These are phyloP conservation scores for Rugalucina vietnamica DNA, from an alignment of 2,888 invertebrate species.

Conservation along the genomic window DNA sequence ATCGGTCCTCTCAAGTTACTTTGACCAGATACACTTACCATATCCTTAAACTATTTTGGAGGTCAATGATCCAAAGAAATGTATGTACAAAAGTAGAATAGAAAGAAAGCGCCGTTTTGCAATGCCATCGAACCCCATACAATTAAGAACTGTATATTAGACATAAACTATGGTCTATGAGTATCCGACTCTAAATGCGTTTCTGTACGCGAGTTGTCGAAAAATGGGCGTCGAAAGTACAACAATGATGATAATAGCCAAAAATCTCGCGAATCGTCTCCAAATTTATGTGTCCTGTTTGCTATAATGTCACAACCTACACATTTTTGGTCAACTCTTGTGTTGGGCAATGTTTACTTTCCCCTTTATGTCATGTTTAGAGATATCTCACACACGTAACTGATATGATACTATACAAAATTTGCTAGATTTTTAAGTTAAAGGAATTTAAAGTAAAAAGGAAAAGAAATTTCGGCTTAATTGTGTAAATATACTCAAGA, in stretches of 20 bases:
- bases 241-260: neutral
- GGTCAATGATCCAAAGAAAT: too few species aligned
- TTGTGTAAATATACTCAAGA: neutral
- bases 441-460: neutral
- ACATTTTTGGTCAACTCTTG: constrained; percentile 1
- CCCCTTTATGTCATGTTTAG: too few species aligned
- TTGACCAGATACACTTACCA: too few species aligned
- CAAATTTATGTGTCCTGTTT: neutral
- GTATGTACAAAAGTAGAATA: too few species aligned
- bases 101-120: too few species aligned
- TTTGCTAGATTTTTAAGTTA: neutral
- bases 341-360: neutral
- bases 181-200: neutral
- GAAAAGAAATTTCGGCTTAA: neutral
- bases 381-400: too few species aligned
- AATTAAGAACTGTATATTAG: too few species aligned
- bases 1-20: too few species aligned
- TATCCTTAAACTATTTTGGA: too few species aligned
- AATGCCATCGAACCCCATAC: too few species aligned
- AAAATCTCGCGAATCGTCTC: neutral
- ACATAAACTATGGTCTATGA: too few species aligned
- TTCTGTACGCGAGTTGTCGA: neutral
- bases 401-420: neutral
- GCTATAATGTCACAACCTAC: neutral
- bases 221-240: neutral